phyloP scores from a whole-genome alignment of 2,113 vertebrate genomes.

The Salvelinus fontinalis region DNA sequence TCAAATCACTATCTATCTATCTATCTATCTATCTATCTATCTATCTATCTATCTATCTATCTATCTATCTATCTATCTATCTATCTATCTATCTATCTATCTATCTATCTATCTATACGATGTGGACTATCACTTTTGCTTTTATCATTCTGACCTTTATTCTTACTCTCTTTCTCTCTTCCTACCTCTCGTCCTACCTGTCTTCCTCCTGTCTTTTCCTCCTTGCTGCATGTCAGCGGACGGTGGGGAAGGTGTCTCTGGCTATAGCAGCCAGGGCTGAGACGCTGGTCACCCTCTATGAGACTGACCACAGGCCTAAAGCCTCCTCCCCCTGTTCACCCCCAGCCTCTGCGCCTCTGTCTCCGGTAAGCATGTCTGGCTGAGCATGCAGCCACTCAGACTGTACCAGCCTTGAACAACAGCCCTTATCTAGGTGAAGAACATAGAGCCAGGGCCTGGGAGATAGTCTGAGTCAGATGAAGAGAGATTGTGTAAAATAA shows the following conservation, averaged over 20 bases:
- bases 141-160: not conserved
- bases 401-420: not conserved
- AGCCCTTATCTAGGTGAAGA: not conserved
- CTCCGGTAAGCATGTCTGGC: slow-evolving; percentile 76
- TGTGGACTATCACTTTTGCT: not conserved
- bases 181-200: slow-evolving; percentile 8
- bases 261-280: slow-evolving; percentile 80
- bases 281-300: slow-evolving; percentile 81
- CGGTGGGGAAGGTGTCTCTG: slow-evolving; percentile 82
- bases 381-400: not conserved
- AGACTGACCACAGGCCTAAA: slow-evolving; percentile 84
- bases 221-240: slow-evolving; percentile 69
- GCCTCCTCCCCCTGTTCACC: slow-evolving; percentile 53
- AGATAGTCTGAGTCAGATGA: not conserved
- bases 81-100: no score
- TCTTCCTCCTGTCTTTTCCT: slow-evolving; percentile 57
- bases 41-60: no score
- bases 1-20: not conserved
- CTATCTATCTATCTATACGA: not conserved
- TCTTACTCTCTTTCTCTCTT: slow-evolving; percentile 15
- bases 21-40: no score
- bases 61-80: no score
- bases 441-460: not conserved
- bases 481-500: not conserved
- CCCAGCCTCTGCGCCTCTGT: slow-evolving; percentile 18